Evolutionary conservation across 2,797 vertebrate species (phyloP), one percentile per base, ranked within the genome.

Genomic region (Lithobates pipiens): DNA sequence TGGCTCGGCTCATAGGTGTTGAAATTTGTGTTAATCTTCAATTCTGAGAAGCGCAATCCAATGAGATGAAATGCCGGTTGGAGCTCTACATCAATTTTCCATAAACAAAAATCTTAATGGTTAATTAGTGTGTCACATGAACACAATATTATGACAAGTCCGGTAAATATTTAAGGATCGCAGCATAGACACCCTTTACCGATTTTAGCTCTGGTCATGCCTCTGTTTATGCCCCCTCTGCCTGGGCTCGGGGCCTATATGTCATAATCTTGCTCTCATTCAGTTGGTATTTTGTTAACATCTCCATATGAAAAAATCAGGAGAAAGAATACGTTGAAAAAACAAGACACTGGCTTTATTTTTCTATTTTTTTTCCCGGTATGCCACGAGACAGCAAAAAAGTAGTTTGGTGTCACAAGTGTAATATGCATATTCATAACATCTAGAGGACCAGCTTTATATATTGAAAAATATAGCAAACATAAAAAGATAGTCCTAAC

Each of bases 131-230:
- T 78, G 80, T 83, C 80, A 86, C 29, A 39, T 10, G 57, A 74
- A 65, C 23, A 79, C 65, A 86, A 83, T 75, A 86, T 86, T 86
- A 79, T 86, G 85, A 86, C 85, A 83, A 46, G 70, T 68, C 1
- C 29, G 8, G 69, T 86, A 86, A 86, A 86, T 86, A 86, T 86
- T 86, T 83, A 34, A 10, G 73, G 44, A 10, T 46, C 13, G 27
- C 65, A 42, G 21, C 34, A 16, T 74, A 13, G 68, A 39, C 76
- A 65, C 69, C 50, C 63, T 63, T 57, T 21, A 25, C 57, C 23
- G 27, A 25, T 79, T 54, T 27, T 23, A 57, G 74, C 13, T 10
- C 77, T 36, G 73, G 80, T 21, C 16, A 79, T 74, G 21, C 39
- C 50, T 42, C 25, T 73, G 54, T 80, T 86, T 77, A 83, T 69